Base-by-base conservation (phyloP, 2,113 vertebrate species). In the Podarcis cretensis region DNA sequence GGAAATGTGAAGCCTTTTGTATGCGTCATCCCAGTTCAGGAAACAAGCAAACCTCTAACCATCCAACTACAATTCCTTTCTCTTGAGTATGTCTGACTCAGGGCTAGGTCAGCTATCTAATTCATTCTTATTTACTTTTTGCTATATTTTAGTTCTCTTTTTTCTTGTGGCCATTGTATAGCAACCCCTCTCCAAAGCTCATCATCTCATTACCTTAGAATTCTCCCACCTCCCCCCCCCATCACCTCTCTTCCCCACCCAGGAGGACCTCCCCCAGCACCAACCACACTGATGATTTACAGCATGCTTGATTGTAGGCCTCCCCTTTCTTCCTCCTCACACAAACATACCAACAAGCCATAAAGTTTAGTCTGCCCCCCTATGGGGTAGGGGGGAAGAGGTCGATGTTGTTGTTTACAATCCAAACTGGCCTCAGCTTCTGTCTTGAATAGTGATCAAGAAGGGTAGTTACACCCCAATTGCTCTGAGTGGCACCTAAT, bases 391-490 rank as follows among this genome's bases (percentile, higher is more conserved):
- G 9, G 3, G 7, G 1, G 3, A 4, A 3, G 40, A 6, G 16
- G 68, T 2, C 10, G n/a, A 14, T 7, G 92, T 89, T 94, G 93
- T 90, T 96, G 94, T 97, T 97, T 95, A 95, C 95, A 95, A 96
- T 80, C 89, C 94, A 95, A 95, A 94, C 93, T 89, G 93, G 96
- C 94, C 93, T 92, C 92, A 94, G 97, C 97, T 96, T 97, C 96
- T 97, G 97, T 97, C 97, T 97, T 98, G 96, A 98, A 97, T 97
- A 97, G 96, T 96, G 90, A 97, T 97, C 96, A 97, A 88, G 96
- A 94, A 94, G 96, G 95, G 96, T 94, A 96, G 95, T 96, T 92
- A 95, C 95, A 92, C 92, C 92, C 96, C 97, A 97, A 98, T 96
- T 97, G 96, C 93, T 87, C 95, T 95, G 97, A 97, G 97, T 96